A percentile compares a stretch with the other conserved stretches of the same genome.
These are phyloP conservation scores for Epinotia nisella DNA, from an alignment of 2,888 invertebrate species.

Conservation along the genomic window DNA sequence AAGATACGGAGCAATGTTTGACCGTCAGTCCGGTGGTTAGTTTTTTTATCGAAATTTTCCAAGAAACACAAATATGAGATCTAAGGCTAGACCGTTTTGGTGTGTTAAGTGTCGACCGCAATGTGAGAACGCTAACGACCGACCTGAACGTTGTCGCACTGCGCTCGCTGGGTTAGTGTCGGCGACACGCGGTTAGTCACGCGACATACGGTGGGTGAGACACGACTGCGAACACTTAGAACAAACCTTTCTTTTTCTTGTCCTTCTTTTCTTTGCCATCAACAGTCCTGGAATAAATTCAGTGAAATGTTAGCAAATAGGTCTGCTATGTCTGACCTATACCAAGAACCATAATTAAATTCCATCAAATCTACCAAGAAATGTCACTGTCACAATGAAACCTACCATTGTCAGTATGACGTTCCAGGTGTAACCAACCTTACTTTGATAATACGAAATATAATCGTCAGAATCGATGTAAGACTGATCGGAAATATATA, in stretches of 20 bases:
- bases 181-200: constrained; percentile 69
- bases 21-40: constrained; percentile 1
- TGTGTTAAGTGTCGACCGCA: constrained; percentile 48
- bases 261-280: constrained; percentile 95
- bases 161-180: constrained; percentile 48
- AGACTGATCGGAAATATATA: too few relatives aligned
- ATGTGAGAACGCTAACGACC: constrained; percentile 49
- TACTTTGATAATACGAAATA: too few relatives aligned
- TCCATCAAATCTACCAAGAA: too few relatives aligned
- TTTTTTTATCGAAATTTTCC: constrained; percentile 34
- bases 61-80: constrained; percentile 41
- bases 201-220: constrained; percentile 75
- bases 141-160: constrained; percentile 48
- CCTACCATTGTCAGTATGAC: too few relatives aligned
- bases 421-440: too few relatives aligned
- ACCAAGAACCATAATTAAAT: too few relatives aligned
- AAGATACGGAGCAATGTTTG: neutral
- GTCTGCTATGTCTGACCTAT: neutral
- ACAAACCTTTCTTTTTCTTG: constrained; percentile 96
- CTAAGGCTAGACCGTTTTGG: constrained; percentile 36
- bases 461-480: too few relatives aligned
- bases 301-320: constrained; percentile 11
- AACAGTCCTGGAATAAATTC: constrained; percentile 86
- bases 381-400: too few relatives aligned
- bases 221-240: constrained; percentile 83